Evolutionary conservation across 1,140 invertebrate species (phyloP), one percentile per base, ranked within the genome.

Genomic region (Drosophila rufa): DNA sequence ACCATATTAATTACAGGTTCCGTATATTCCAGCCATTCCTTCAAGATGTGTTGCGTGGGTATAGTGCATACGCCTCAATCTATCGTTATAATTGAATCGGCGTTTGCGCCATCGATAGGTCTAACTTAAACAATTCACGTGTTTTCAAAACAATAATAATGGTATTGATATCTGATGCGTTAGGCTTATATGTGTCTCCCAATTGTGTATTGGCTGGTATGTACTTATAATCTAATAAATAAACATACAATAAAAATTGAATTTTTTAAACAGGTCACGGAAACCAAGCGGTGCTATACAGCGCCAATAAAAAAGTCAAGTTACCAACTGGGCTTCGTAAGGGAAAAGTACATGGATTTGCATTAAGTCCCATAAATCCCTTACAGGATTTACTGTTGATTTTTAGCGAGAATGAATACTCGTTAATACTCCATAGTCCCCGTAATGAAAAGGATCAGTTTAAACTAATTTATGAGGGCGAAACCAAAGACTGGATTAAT

Each of bases 401-500:
- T 3, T 78, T 83, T 27, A 45, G 71, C 3, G 83, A 87, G 50
- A 89, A 83, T 62, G 80, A 78, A 36, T 89, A 68, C 47, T 83
- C 62, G 1, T 15, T 87, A 7, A 71, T 68, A 19, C 46, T 17
- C 17, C 65, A 66, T 42, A 43, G 25, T 19, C 36, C 3, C 4
- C 17, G 33, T 33, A 19, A n/a, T 1, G 33, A 51, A 14, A 47
- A 46, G 1, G 17, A 67, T 12, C 40, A 4, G 8, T 86, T 91
- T 38, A 3, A 60, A 47, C 42, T 84, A 15, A 6, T 87, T 27
- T 82, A 77, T 38, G 74, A 79, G 42, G 87, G 82, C 2, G 68
- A 84, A 19, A 78, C 92, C 30, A 76, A 58, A 51, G 91, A 92
- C 58, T 92, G 91, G 91, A 91, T 92, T 15, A 92, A 91, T 67